A percentile compares a stretch with the other conserved stretches of the same genome.
phyloP scores from a whole-genome alignment of 2,888 invertebrate species.

The Lucinisca nassula region DNA sequence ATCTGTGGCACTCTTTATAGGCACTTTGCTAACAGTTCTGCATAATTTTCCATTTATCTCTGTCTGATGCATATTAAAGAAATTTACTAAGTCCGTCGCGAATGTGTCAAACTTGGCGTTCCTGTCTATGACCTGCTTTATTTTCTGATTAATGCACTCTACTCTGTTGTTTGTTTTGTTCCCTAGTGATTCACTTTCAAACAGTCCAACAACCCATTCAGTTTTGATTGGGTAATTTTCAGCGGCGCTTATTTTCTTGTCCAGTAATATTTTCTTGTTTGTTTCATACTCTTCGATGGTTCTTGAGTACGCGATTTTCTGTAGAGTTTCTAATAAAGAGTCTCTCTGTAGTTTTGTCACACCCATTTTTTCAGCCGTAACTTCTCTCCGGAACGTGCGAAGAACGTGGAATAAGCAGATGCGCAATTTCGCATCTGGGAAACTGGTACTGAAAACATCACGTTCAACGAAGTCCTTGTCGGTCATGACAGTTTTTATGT shows the following conservation, averaged over 20 bases:
- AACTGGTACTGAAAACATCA: constrained; percentile 5
- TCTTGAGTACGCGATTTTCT: not conserved
- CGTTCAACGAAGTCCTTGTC: constrained; percentile 42
- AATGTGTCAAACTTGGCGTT: constrained; percentile 3
- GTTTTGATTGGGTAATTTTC: not conserved
- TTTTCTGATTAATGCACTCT: not conserved
- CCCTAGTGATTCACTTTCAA: not conserved
- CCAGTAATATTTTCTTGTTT: not conserved
- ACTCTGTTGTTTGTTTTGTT: not conserved
- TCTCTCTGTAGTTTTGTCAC: not conserved
- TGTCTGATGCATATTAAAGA: not conserved
- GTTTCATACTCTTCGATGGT: not conserved
- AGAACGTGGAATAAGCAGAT: not conserved
- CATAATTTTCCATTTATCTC: constrained; percentile 1
- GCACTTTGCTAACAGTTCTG: not conserved
- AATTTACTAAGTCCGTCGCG: not conserved
- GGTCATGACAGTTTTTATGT: constrained; percentile 20
- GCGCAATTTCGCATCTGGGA: constrained; percentile 9
- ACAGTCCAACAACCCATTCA: not conserved
- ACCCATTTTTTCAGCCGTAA: constrained; percentile 19
- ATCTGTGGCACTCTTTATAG: not conserved
- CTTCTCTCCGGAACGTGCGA: constrained; percentile 7
- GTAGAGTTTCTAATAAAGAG: not conserved
- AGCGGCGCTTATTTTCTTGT: not conserved
- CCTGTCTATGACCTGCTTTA: constrained; percentile 23